These are phyloP conservation scores for Gambusia yucatana DNA, from an alignment of 2,797 vertebrate genomes.

Conservation along the genomic window DNA sequence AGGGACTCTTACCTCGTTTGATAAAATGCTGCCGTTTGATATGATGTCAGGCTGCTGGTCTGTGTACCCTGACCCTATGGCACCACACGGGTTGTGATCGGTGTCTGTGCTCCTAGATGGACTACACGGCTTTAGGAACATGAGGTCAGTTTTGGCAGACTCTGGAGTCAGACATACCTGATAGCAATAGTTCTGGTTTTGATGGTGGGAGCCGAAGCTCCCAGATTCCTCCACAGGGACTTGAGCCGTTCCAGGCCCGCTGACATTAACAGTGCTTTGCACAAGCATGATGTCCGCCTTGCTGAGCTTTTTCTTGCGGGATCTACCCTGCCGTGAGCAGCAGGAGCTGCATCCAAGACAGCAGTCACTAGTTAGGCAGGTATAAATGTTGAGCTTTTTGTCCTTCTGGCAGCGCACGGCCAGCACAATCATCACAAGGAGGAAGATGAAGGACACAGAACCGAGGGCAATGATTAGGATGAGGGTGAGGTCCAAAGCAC, in stretches of 20 bases:
- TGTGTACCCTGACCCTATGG: conserved; percentile 90
- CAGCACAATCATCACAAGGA: conserved; percentile 97
- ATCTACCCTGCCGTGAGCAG: conserved; percentile 88
- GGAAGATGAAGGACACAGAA: conserved; percentile 94
- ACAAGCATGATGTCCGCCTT: conserved; percentile 99
- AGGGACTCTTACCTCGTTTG: conserved; percentile 89
- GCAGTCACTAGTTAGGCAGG: conserved; percentile 91
- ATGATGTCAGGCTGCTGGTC: conserved; percentile 98
- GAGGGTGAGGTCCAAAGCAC: conserved; percentile 90
- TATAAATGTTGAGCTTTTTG: conserved; percentile 95
- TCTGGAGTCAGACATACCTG: conserved; percentile 98
- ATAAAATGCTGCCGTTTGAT: conserved; percentile 96
- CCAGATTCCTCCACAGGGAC: conserved; percentile 91
- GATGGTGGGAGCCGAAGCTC: conserved; percentile 90
- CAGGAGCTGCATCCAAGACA: conserved; percentile 90
- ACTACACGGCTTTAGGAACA: conserved; percentile 98
- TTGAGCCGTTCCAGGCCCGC: conserved; percentile 82
- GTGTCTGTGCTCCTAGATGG: conserved; percentile 91
- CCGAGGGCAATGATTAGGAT: conserved; percentile 97
- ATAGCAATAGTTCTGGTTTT: conserved; percentile 98
- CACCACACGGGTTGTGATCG: conserved; percentile 94
- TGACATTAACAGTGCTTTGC: conserved; percentile 87
- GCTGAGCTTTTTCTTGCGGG: conserved; percentile 96
- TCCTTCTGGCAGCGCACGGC: conserved; percentile 97
- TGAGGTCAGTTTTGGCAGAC: conserved; percentile 97